Base-by-base conservation (phyloP, 1,140 invertebrate species). In the Drosophila bifasciata region DNA sequence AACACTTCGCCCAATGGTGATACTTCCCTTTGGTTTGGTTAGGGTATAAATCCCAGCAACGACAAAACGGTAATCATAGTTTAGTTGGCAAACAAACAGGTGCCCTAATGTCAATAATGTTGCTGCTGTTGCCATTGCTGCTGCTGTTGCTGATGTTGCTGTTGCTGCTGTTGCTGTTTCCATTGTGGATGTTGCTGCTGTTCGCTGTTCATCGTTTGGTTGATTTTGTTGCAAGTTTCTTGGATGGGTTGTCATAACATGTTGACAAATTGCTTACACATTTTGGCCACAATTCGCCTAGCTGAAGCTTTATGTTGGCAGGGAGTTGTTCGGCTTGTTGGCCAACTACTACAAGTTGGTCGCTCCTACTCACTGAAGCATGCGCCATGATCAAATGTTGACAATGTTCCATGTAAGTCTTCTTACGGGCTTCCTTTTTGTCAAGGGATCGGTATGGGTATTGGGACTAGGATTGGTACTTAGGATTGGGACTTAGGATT, bases 201-300 rank as follows among this genome's bases (percentile, higher is more conserved):
- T 28, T 57, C 23, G 46, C 28, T 56, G 59, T 32, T 51, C 60
- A 13, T 23, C 52, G 63, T 51, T 40, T 44, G 61, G 9, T 66
- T 66, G 68, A 17, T 36, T 67, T 67, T 66, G 62, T 21, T 67
- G 62, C 28, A 48, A 61, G 55, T 81, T 50, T 15, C 62, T 62
- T 39, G 56, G 51, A 11, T 73, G 41, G 49, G 56, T 85, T 80
- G 76, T 85, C 73, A 81, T 79, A 86, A 70, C 81, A 85, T 86
- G 84, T 85, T 85, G 76, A 85, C 80, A 85, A 85, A 85, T 85
- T 85, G 80, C 72, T 60, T 70, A 85, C 81, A 85, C 81, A 85
- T 85, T 85, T 85, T 80, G 81, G 81, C 81, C 77, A 81, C 68
- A 85, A 62, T 85, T 83, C 41, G 60, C 49, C 48, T 39, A 46